Base-by-base conservation (phyloP, 2,113 vertebrate species). In the Willisornis vidua region DNA sequence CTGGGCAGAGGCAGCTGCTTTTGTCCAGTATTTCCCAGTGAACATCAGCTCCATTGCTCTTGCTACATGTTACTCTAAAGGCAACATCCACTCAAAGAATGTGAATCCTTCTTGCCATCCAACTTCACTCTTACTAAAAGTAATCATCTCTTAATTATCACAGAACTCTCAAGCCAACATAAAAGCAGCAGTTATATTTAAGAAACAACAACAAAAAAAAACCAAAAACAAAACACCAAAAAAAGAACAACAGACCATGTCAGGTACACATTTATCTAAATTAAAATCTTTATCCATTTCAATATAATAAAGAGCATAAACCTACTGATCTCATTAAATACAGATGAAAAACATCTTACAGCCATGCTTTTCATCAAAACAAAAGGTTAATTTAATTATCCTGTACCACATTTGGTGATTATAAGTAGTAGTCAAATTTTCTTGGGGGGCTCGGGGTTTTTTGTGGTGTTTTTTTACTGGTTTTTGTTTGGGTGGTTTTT, bases 361-460 rank as follows among this genome's bases (percentile, higher is more conserved):
- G 73, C 62, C 75, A 75, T 58, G 67, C 10, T 63, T 80, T 94
- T 80, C 70, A 75, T 96, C 68, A 86, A 72, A 92, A 74, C 24
- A 59, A 78, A 83, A 96, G 76, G 79, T 85, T 96, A 96, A 94
- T 93, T 54, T 88, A 91, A 95, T 96, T 31, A 95, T 61, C 66
- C 73, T 92, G 58, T 81, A 29, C 31, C 13, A 29, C 90, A 86
- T 57, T 75, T 81, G 9, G 63, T 37, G 14, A 10, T 66, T 88
- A 51, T 67, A 77, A 93, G 35, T 83, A 8, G 0, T 2, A 80
- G 67, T 41, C 33, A 74, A 28, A 76, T 84, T 87, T 71, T 91
- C 31, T 87, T 71, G 4, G 0, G 10, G 6, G 14, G 11, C 5
- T 23, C 82, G 31, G 11, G 43, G 11, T 43, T 76, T 83, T 26